Evolutionary conservation across 2,797 vertebrate genomes (phyloP).

Genomic region (Neostethus bicornis): DNA sequence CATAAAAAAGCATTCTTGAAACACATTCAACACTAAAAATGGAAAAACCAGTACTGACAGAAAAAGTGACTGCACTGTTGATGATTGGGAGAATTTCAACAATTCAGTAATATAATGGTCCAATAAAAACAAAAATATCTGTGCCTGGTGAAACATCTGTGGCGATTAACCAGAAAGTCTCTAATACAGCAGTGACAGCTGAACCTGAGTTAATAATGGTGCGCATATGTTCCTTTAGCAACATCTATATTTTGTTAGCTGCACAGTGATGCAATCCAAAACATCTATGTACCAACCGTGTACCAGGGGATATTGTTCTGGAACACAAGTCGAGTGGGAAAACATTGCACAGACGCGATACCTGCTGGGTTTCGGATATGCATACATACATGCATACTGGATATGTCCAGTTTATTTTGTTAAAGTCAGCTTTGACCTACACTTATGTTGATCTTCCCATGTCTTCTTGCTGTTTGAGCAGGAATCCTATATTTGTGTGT

Average conservation of each 20-base stretch:
- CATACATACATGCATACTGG: constrained; percentile 23
- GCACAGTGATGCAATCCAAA: constrained; percentile 60
- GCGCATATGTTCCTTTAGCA: constrained; percentile 59
- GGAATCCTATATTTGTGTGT: constrained; percentile 1
- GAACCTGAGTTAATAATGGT: constrained; percentile 52
- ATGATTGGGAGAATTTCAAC: constrained; percentile 1
- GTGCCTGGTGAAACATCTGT: constrained; percentile 40
- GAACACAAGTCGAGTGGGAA: constrained; percentile 58
- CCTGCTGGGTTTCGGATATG: constrained; percentile 51
- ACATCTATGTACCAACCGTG: constrained; percentile 45
- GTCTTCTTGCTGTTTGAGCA: constrained; percentile 5
- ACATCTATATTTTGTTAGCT: constrained; percentile 67
- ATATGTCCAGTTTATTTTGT: constrained; percentile 13
- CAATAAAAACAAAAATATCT: constrained; percentile 27
- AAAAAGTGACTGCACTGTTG: not conserved
- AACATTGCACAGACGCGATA: constrained; percentile 40
- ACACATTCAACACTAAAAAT: not conserved
- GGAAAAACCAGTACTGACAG: not conserved
- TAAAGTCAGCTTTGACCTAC: constrained; percentile 4
- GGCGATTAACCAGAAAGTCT: constrained; percentile 37
- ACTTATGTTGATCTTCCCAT: constrained; percentile 14
- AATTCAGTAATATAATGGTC: constrained; percentile 17
- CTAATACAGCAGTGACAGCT: constrained; percentile 22
- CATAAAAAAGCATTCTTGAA: not conserved
- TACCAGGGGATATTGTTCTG: constrained; percentile 38